Conservation (phyloP, 2,797 vertebrate genomes). For the Neolamprologus multifasciatus region DNA sequence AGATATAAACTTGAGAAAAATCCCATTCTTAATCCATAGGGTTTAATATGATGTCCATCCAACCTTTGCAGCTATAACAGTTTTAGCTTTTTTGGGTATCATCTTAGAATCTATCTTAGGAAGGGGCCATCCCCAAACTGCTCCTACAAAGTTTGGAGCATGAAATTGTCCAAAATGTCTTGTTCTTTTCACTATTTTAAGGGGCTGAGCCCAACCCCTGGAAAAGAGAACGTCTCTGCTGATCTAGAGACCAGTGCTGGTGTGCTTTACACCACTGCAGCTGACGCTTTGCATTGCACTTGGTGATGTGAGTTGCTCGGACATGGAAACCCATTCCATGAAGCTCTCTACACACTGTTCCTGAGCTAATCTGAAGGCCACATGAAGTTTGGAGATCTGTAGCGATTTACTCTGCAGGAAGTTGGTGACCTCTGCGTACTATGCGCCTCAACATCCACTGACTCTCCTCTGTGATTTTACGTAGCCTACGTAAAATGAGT, state of each 20-base stretch:
- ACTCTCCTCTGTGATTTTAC: background rate
- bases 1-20: background rate
- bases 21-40: background rate
- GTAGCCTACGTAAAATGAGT: background rate
- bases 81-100: too few species aligned
- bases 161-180: background rate
- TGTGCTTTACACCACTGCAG: background rate
- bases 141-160: background rate
- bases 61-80: background rate
- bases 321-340: background rate
- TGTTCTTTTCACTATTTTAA: background rate
- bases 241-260: background rate
- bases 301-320: background rate
- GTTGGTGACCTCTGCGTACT: background rate
- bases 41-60: background rate
- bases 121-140: background rate
- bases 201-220: background rate
- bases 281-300: background rate
- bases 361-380: background rate
- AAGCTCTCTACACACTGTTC: background rate
- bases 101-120: background rate
- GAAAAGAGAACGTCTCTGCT: background rate
- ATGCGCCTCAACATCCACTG: background rate
- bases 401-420: background rate
- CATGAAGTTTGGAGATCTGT: background rate